phyloP scores from a whole-genome alignment of 2,113 vertebrate genomes.

The Gallinago undulata region DNA sequence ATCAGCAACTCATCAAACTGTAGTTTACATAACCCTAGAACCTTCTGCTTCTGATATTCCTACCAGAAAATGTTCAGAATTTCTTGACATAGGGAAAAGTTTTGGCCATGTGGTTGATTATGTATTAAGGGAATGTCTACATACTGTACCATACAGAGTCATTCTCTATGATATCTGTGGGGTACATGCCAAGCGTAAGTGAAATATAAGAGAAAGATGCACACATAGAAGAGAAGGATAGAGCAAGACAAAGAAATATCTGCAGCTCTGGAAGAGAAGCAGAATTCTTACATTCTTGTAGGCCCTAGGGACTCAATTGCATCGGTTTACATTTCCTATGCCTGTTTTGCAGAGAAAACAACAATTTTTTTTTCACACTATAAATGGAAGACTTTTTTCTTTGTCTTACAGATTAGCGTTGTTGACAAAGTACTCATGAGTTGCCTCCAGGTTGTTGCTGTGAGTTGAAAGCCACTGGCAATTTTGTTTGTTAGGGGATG shows the following conservation, averaged over 20 bases:
- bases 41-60: not conserved
- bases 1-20: not conserved
- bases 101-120: not conserved
- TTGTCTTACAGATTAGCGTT: not conserved
- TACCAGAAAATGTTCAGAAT: not conserved
- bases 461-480: constrained; percentile 47
- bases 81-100: not conserved
- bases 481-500: constrained; percentile 12
- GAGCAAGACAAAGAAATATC: not conserved
- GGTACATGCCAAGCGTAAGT: not conserved
- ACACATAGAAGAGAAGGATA: not conserved
- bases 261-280: not conserved
- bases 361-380: not conserved
- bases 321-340: not conserved
- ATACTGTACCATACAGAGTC: not conserved
- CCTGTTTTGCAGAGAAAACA: constrained; percentile 9
- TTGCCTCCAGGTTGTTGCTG: not conserved
- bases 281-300: not conserved
- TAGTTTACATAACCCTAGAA: not conserved
- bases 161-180: not conserved
- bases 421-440: not conserved
- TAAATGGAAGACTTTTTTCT: not conserved
- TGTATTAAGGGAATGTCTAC: not conserved
- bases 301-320: not conserved
- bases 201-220: not conserved